phyloP scores from a whole-genome alignment of 2,888 invertebrate species.

The Ctena decussata region DNA sequence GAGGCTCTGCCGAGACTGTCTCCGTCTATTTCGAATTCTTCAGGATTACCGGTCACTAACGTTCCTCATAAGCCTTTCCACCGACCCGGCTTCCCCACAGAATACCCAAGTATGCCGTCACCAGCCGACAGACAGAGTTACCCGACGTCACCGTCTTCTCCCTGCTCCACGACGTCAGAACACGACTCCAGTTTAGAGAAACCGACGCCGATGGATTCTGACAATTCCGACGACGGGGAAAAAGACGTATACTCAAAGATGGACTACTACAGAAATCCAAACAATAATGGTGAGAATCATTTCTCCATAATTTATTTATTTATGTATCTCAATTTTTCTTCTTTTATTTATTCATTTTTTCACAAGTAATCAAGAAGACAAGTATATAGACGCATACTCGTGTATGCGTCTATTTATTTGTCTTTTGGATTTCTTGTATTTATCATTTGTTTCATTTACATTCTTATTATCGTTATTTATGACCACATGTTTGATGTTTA shows the following conservation, averaged over 20 bases:
- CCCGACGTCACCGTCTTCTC: slow-evolving; percentile 62
- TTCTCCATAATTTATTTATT: not conserved
- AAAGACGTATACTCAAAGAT: slow-evolving; percentile 20
- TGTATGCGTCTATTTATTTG: no score
- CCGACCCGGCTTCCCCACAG: slow-evolving; percentile 60
- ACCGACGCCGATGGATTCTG: slow-evolving; percentile 54
- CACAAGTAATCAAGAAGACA: no score
- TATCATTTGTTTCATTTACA: no score
- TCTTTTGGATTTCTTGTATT: no score
- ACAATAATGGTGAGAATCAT: slow-evolving; percentile 1
- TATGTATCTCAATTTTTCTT: no score
- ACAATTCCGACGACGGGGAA: slow-evolving; percentile 61
- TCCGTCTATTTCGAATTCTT: slow-evolving; percentile 28
- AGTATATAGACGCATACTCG: no score
- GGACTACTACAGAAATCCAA: slow-evolving; percentile 60
- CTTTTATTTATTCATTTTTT: not conserved
- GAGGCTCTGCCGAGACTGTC: slow-evolving; percentile 19
- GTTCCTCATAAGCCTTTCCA: slow-evolving; percentile 64
- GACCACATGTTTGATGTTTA: no score
- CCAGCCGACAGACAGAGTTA: slow-evolving; percentile 44
- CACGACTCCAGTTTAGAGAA: slow-evolving; percentile 64
- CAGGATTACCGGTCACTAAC: slow-evolving; percentile 31
- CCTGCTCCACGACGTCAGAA: slow-evolving; percentile 60
- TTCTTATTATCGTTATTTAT: no score
- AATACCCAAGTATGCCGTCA: slow-evolving; percentile 54